A percentile compares a stretch with the other conserved stretches of the same genome.
These are phyloP conservation scores for Drosophila nebulosa DNA, from an alignment of 1,140 invertebrate genomes.

Conservation along the genomic window DNA sequence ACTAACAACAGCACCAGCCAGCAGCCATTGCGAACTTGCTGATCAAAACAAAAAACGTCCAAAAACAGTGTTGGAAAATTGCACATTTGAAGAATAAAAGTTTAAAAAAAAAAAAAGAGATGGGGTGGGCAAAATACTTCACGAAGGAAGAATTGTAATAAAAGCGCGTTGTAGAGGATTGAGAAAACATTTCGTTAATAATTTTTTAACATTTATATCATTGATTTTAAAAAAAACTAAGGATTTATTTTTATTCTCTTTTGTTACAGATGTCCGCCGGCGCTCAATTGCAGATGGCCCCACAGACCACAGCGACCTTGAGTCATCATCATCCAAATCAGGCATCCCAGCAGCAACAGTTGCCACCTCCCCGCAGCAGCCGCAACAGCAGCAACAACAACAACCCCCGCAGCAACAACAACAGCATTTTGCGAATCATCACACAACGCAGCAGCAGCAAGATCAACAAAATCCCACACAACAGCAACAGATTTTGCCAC, in stretches of 20 bases:
- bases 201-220: not conserved
- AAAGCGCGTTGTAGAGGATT: not conserved
- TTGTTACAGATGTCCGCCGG: constrained; percentile 94
- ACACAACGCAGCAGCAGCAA: constrained; percentile 53
- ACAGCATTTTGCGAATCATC: constrained; percentile 69
- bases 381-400: constrained; percentile 49
- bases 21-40: constrained; percentile 45
- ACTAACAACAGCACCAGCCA: not conserved
- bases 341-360: constrained; percentile 46
- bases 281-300: constrained; percentile 96
- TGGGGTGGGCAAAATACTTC: not conserved
- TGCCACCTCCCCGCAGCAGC: constrained; percentile 55
- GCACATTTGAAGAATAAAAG: not conserved
- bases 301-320: constrained; percentile 92
- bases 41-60: constrained; percentile 75
- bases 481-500: constrained; percentile 52
- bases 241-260: constrained; percentile 22
- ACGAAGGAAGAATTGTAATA: too few relatives aligned
- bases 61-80: constrained; percentile 38
- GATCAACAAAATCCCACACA: constrained; percentile 36
- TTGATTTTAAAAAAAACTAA: not conserved
- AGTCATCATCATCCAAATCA: constrained; percentile 84
- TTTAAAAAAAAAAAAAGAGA: not conserved
- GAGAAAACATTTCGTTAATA: not conserved
- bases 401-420: constrained; percentile 44